Base-by-base conservation (phyloP, 2,888 invertebrate genomes). In the Heliconius ismenius region DNA sequence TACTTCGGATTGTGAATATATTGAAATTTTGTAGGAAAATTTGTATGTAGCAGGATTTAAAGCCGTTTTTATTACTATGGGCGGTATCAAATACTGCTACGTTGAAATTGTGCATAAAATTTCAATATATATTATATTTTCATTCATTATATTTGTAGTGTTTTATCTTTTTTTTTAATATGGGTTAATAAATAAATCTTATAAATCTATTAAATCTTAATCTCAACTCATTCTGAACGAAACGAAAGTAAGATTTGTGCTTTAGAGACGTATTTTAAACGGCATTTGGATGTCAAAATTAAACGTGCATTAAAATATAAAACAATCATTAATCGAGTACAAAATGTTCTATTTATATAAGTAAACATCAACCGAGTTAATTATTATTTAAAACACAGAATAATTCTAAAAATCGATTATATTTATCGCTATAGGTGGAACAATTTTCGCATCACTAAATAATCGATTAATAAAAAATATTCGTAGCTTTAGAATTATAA, bases 221-320 rank as follows among this genome's bases (percentile, higher is more conserved):
- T n/a, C 58, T 21, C n/a, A 58, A 58, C 58, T 58, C 58, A 68
- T 43, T 32, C 69, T 15, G 28, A 69, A 69, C 21, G 26, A 13
- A 54, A 28, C 18, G 54, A 70, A 54, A 70, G 0, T 54, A 70
- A 70, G 49, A 70, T 70, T 70, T 70, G 69, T 70, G 69, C 69
- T 70, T 32, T 58, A 54, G 54, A 70, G 69, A 70, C 69, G 54
- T 54, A 21, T 32, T 54, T 58, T 13, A 21, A 70, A 70, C 69
- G 69, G 69, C 69, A 28, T 54, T 54, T 58, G 69, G 32, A 28
- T 70, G 13, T 49, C 43, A 26, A 69, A 70, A 54, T n/a, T 3
- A 70, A 32, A 54, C 13, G 69, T 70, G 69, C 69, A 32, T 15
- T 21, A n/a, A 70, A 58, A 13, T 54, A n/a, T 28, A 54, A 49